Conservation (phyloP, 2,888 invertebrate genomes). For the Plusia festucae region DNA sequence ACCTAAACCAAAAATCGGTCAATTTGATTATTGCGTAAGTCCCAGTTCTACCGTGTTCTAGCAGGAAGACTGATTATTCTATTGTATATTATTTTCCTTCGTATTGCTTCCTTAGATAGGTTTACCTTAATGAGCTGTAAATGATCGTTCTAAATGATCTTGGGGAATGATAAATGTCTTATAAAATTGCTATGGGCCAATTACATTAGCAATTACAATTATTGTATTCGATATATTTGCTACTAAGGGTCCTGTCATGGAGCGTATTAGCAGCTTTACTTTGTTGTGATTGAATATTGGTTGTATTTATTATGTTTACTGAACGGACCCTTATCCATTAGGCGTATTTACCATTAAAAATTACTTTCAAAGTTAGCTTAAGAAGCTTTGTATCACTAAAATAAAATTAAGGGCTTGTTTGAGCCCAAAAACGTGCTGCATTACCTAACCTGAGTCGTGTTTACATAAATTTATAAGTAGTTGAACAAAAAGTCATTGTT, state of each 20-base stretch:
- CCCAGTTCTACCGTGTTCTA: constrained; percentile 41
- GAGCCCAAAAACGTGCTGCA: constrained; percentile 36
- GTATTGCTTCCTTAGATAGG: constrained; percentile 54
- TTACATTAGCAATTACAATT: constrained; percentile 13
- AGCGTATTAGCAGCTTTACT: not conserved
- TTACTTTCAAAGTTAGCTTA: constrained; percentile 57
- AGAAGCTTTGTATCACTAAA: constrained; percentile 60
- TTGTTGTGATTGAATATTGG: not conserved
- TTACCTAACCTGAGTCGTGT: constrained; percentile 23
- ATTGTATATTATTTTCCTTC: constrained; percentile 52
- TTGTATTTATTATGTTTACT: not conserved
- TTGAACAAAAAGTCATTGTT: constrained; percentile 59
- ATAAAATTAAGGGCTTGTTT: constrained; percentile 36
- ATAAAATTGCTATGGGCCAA: constrained; percentile 15
- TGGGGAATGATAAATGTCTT: constrained; percentile 30
- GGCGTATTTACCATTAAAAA: constrained; percentile 24
- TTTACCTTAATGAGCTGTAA: constrained; percentile 40
- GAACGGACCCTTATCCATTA: constrained; percentile 14
- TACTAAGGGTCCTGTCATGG: constrained; percentile 5
- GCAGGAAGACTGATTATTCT: constrained; percentile 64
- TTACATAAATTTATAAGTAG: constrained; percentile 56
- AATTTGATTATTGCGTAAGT: constrained; percentile 41
- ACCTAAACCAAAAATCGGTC: constrained; percentile 40
- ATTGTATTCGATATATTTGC: constrained; percentile 24
- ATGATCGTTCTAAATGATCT: constrained; percentile 23